Base-by-base conservation (phyloP, 1,140 invertebrate species). In the Philotrypesis tridentata region DNA sequence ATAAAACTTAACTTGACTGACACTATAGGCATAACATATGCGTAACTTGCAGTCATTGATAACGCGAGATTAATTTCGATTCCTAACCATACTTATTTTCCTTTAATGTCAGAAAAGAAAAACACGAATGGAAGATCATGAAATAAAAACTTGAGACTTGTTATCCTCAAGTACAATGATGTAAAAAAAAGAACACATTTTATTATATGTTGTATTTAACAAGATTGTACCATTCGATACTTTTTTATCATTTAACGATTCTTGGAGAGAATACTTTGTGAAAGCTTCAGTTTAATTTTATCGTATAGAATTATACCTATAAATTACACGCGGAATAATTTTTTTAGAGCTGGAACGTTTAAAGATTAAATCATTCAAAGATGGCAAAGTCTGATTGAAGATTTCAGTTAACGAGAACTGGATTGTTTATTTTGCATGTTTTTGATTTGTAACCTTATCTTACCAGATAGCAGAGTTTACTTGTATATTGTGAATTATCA, bases 11-110 rank as follows among this genome's bases (percentile, higher is more conserved):
- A 48, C 43, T 48, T n/a, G n/a, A n/a, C n/a, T n/a, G n/a, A n/a
- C n/a, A n/a, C n/a, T n/a, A n/a, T n/a, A n/a, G n/a, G n/a, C n/a
- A n/a, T 12, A 11, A 40, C 37, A 9, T 40, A 70, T 70, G 27
- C 33, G 29, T 71, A 71, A 71, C 33, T 29, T 61, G n/a, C n/a
- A n/a, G 11, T 61, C 25, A n/a, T 74, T 74, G 21, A 61, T 60
- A 55, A 55, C 60, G 25, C 7, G 25, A 29, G 25, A 60, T 25
- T 21, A 12, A 74, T 74, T 74, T 60, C 55, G 11, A 29, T 61
- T 21, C 17, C 6, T 61, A 27, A 29, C n/a, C n/a, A n/a, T n/a
- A n/a, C n/a, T n/a, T 74, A n/a, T n/a, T 61, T 61, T 74, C 72
- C 2, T 74, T 9, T 74, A 48, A 74, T 48, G 48, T 61, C 72